Base-by-base conservation (phyloP, 1,140 invertebrate species). In the Oryctes rhinoceros region DNA sequence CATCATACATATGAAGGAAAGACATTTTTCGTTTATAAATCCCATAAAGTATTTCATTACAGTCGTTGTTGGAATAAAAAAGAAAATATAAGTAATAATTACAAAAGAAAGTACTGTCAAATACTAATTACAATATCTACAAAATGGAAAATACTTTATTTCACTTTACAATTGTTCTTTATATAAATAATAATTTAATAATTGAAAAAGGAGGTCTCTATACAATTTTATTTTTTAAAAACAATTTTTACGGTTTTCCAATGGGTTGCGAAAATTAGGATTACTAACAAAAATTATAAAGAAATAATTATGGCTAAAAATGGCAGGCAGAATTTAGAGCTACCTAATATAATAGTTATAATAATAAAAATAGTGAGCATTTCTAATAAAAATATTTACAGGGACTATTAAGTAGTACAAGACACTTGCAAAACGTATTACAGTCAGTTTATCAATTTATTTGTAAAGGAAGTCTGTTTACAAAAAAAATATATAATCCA, bases 271-370 rank as follows among this genome's bases (percentile, higher is more conserved):
- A 44, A n/a, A 39, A 47, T 76, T 48, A 47, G 10, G 47, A 44
- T 15, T 18, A 76, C 39, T 76, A 47, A 76, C 47, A 76, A 76
- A 76, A 49, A 76, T 13, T 13, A 76, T 20, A 24, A 74, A 74
- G 3, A 35, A 74, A 24, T 18, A 6, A 47, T 76, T 76, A 85
- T 85, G 84, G 84, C 84, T 85, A 84, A 84, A 83, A 83, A 84
- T 85, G 84, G 84, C 84, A 81, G 81, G 83, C 80, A 82, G 80
- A 71, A 47, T 79, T 30, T 71, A 13, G 24, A 49, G 49, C 67
- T 81, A 81, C 80, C 79, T 80, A 82, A 82, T 59, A 59, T 59
- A 3, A n/a, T 18, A 59, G 18, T 59, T n/a, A 59, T 59, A 59
- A n/a, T 18, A 59, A 59, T 59, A 59, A 59, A n/a, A 59, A 59